Evolutionary conservation across 2,797 vertebrate genomes (phyloP), one percentile per base, ranked within the genome.

Genomic region (Lerista edwardsae): DNA sequence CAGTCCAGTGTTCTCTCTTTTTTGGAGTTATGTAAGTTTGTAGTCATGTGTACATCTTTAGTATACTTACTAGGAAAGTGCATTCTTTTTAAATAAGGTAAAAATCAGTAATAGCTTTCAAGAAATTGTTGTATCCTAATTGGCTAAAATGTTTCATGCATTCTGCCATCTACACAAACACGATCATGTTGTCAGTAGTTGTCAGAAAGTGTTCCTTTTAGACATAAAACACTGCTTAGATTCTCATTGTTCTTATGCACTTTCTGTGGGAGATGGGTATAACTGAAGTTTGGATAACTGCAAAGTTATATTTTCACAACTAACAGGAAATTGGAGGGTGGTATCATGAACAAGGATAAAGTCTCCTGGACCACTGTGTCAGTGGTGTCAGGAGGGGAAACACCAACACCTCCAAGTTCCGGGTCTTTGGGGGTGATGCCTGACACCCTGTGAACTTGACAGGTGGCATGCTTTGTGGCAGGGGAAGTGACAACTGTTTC

Each of bases 281-380:
- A 81, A 75, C 2, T 92, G 82, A 82, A 69, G 75, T 76, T 81
- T 89, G 88, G 91, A 76, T 86, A 86, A 84, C 85, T 91, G 73
- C 77, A 92, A 93, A 92, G 89, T 39, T 44, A 75, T 79, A 75
- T 29, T 59, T 90, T 91, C 87, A 89, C 89, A 93, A 90, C 87
- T 85, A 64, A 82, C 92, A 89, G 90, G 90, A 93, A 93, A 90
- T 88, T 87, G 93, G 89, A 78, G 0, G 55, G 51, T 44, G n/a
- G 1, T n/a, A n/a, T n/a, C n/a, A n/a, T n/a, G n/a, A n/a, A n/a
- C n/a, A n/a, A n/a, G n/a, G n/a, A n/a, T n/a, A n/a, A n/a, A n/a
- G n/a, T n/a, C n/a, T n/a, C n/a, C n/a, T n/a, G n/a, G n/a, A n/a
- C n/a, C n/a, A n/a, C n/a, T n/a, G n/a, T n/a, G n/a, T n/a, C n/a